These are phyloP conservation scores for Zhengitettix transpicula DNA, from an alignment of 2,888 invertebrate genomes.

Conservation along the genomic window DNA sequence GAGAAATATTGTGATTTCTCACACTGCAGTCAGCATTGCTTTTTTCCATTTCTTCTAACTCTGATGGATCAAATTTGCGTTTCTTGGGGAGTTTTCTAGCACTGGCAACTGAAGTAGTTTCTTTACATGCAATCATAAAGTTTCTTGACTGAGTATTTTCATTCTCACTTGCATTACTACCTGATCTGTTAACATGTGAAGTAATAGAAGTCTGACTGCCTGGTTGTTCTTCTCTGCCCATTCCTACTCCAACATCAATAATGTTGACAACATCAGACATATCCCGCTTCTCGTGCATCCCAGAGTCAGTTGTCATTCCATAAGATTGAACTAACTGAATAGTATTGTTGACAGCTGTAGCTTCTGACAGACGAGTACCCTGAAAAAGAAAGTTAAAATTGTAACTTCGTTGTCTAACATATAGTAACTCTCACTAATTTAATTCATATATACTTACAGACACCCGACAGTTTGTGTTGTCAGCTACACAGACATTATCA, in stretches of 20 bases:
- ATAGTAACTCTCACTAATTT: too few relatives aligned
- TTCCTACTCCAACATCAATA: not conserved
- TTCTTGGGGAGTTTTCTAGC: conserved; percentile 78
- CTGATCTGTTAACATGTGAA: not conserved
- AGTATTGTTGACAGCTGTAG: not conserved
- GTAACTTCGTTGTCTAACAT: too few relatives aligned
- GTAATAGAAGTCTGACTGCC: not conserved
- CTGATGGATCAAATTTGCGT: conserved; percentile 68
- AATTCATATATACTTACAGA: not conserved
- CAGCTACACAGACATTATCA: not conserved
- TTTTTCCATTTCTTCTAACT: conserved; percentile 49
- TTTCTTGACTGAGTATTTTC: not conserved
- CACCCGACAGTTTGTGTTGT: not conserved
- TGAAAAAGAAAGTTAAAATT: not conserved
- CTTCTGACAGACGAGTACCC: not conserved
- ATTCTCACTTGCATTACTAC: not conserved
- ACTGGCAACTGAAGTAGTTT: conserved; percentile 30
- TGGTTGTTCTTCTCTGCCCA: not conserved
- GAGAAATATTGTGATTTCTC: conserved; percentile 7
- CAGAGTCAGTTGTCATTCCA: conserved; percentile 2
- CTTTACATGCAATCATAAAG: conserved; percentile 1
- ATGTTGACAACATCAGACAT: conserved; percentile 2
- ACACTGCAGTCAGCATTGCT: conserved; percentile 11
- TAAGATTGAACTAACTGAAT: not conserved
- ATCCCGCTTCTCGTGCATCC: conserved; percentile 5